Evolutionary conservation across 2,113 vertebrate species (phyloP).

Genomic region (Neogobius melanostomus): DNA sequence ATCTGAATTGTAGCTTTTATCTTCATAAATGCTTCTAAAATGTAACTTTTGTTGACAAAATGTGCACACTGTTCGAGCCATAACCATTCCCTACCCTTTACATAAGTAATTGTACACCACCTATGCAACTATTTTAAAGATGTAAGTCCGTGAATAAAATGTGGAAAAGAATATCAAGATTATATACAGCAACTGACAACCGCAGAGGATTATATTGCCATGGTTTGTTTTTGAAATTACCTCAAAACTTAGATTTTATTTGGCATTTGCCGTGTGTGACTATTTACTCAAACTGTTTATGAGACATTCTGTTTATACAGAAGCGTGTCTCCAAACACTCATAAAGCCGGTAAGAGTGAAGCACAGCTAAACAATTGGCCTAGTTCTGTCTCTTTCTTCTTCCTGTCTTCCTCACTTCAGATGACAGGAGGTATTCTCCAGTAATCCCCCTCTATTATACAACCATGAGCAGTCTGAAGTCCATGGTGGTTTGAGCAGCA

Average conservation of each 20-base stretch:
- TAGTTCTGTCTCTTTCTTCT: slow-evolving; percentile 67
- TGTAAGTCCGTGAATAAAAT: too few species aligned
- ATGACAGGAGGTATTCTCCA: slow-evolving; percentile 73
- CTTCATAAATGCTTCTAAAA: not conserved
- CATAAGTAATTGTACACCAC: too few species aligned
- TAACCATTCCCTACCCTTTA: too few species aligned
- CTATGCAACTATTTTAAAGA: too few species aligned
- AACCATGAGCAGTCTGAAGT: slow-evolving; percentile 50
- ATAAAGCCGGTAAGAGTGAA: slow-evolving; percentile 53
- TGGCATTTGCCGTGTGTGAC: not conserved
- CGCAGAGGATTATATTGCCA: too few species aligned
- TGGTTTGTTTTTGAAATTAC: not conserved
- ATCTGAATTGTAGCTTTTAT: not conserved
- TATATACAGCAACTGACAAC: too few species aligned
- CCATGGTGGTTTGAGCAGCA: slow-evolving; percentile 49
- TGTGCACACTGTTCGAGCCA: not conserved
- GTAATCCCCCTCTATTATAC: slow-evolving; percentile 69
- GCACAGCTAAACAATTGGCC: slow-evolving; percentile 68
- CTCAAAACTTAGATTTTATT: not conserved
- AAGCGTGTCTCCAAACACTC: slow-evolving; percentile 10
- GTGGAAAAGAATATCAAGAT: too few species aligned
- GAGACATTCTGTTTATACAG: slow-evolving; percentile 31
- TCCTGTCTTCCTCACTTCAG: slow-evolving; percentile 51
- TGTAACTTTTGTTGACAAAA: not conserved
- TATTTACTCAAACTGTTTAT: not conserved